Base-by-base conservation (phyloP, 2,797 vertebrate species). In the Schizopygopsis malacanthus region DNA sequence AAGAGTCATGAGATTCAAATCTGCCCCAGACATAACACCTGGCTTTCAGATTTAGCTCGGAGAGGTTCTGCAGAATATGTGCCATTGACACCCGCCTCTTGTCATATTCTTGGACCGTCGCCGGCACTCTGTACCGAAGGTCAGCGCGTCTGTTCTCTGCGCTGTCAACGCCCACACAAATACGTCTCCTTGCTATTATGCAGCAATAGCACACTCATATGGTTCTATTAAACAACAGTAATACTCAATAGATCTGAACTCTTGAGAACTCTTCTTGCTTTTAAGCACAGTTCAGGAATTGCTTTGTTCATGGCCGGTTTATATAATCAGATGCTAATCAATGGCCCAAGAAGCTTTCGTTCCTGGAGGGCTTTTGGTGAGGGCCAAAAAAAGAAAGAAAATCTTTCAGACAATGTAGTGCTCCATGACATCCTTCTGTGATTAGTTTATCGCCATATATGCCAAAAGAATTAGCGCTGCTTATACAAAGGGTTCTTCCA, bases 11-110 rank as follows among this genome's bases (percentile, higher is more conserved):
- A 89, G 85, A 91, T 93, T 89, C 90, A 91, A 91, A 93, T 91
- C 89, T 88, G 90, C 89, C 91, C 89, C 90, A 93, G 93, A 92
- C 92, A 92, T 92, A 93, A 92, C 91, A 93, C 87, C 89, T 89
- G 81, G 87, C 67, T 47, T 84, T 50, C 78, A 84, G 50, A 84
- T 85, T 50, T 75, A 87, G 72, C 63, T 25, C 54, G 43, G 73
- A 79, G 78, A 79, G 84, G 45, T 50, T 87, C 84, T 88, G 73
- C 81, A 56, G 82, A 82, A 83, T 79, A 79, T 77, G 78, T 81
- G 80, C 63, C 86, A 77, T 59, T 61, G 82, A 88, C 79, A 59
- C 63, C 52, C 41, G 79, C 54, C 69, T 41, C 33, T 65, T 87
- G 82, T 80, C 50, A 28, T 85, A 85, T 87, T 88, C 45, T 83